Evolutionary conservation across 1,140 invertebrate species (phyloP).

Genomic region (Ridgeia piscesae): DNA sequence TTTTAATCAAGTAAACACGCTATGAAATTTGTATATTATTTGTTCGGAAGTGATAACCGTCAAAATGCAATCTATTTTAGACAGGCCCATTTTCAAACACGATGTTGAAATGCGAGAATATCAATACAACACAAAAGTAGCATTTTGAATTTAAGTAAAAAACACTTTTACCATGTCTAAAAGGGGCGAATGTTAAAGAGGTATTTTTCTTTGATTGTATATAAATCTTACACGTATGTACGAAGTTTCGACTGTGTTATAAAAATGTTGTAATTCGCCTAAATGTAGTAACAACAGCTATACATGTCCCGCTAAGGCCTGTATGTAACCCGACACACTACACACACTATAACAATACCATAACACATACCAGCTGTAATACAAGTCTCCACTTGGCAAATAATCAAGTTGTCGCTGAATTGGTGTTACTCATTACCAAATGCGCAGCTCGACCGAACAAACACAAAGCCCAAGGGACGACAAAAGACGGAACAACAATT

Average conservation of each 20-base stretch:
- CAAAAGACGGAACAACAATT: background rate
- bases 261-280: background rate
- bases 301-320: background rate
- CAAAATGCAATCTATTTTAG: too few species aligned
- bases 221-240: background rate
- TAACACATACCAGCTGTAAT: background rate
- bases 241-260: background rate
- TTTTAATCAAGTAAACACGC: too few species aligned
- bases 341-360: background rate
- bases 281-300: background rate
- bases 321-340: background rate
- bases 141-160: too few species aligned
- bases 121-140: too few species aligned
- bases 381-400: background rate
- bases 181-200: too few species aligned
- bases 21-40: too few species aligned
- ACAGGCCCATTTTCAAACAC: too few species aligned
- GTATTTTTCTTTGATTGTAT: too few species aligned
- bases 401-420: background rate
- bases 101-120: too few species aligned
- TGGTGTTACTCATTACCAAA: background rate
- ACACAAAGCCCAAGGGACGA: background rate
- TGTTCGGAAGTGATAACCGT: too few species aligned
- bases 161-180: too few species aligned
- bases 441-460: background rate